Conservation (phyloP, 2,888 invertebrate genomes). For the Eupithecia dodoneata region DNA sequence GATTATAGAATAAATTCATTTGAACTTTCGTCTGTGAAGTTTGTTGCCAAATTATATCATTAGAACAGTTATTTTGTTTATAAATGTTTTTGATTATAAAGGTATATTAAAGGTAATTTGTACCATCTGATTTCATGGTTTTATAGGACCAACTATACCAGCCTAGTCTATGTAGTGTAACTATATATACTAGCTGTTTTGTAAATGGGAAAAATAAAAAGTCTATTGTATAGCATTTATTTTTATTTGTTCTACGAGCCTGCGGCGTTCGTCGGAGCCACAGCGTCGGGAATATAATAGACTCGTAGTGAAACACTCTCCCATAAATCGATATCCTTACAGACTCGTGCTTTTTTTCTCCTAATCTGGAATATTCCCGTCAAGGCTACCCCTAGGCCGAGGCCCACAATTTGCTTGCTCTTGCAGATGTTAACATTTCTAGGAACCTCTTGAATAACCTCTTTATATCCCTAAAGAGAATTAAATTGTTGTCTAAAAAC, state of each 20-base stretch:
- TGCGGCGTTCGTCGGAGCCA: too few species aligned
- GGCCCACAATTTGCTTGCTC: neutral
- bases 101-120: too few species aligned
- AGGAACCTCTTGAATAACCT: neutral
- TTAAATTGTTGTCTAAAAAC: slow-evolving; percentile 24
- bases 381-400: neutral
- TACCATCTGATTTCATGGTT: neutral
- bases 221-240: too few species aligned
- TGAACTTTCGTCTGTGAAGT: slow-evolving; percentile 27
- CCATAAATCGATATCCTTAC: too few species aligned
- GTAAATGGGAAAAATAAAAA: too few species aligned
- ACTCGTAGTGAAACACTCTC: too few species aligned
- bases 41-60: slow-evolving; percentile 15
- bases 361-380: too few species aligned
- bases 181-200: too few species aligned
- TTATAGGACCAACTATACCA: neutral
- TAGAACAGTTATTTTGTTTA: slow-evolving; percentile 6
- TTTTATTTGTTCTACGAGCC: too few species aligned
- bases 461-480: neutral
- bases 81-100: slow-evolving; percentile 7
- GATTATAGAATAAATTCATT: slow-evolving; percentile 25
- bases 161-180: too few species aligned
- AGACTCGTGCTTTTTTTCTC: too few species aligned
- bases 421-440: neutral
- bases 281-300: too few species aligned